Percentiles rank a stretch among this genome's conserved stretches.
phyloP scores from a whole-genome alignment of 2,797 vertebrate species.

The Danio albolineatus region DNA sequence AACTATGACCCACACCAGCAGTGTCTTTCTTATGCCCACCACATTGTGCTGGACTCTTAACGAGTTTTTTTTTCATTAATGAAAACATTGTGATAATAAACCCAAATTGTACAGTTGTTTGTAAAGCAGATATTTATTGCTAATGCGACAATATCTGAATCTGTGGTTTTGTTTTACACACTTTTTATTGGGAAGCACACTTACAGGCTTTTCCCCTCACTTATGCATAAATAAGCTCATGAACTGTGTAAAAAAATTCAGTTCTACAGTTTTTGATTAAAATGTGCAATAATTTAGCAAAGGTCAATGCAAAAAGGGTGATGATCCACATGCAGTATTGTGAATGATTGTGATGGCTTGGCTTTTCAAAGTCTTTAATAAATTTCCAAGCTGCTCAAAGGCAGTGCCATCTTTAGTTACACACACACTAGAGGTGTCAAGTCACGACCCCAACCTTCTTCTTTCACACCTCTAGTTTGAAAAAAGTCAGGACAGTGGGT shows the following conservation, averaged over 20 bases:
- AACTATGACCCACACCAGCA: slow-evolving; percentile 23
- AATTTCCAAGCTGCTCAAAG: slow-evolving; percentile 39
- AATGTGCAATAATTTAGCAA: slow-evolving; percentile 75
- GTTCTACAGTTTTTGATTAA: slow-evolving; percentile 50
- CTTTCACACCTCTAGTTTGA: no score
- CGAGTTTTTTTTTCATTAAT: neutral
- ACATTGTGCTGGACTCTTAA: slow-evolving; percentile 5
- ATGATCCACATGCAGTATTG: slow-evolving; percentile 54
- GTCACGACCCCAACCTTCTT: no score
- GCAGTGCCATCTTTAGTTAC: neutral
- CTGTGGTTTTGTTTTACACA: slow-evolving; percentile 10
- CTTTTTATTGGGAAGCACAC: slow-evolving; percentile 22
- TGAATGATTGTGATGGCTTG: slow-evolving; percentile 32
- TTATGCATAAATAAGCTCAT: slow-evolving; percentile 41
- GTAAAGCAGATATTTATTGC: slow-evolving; percentile 8
- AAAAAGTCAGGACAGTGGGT: no score
- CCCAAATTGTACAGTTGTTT: slow-evolving; percentile 25
- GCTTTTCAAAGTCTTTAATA: slow-evolving; percentile 41
- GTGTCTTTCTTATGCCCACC: slow-evolving; percentile 44
- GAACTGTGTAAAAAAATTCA: neutral
- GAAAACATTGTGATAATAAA: slow-evolving; percentile 4
- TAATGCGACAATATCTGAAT: slow-evolving; percentile 22
- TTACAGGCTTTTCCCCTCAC: neutral
- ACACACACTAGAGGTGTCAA: no score
- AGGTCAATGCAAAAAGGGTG: slow-evolving; percentile 62